A percentile compares a stretch with the other conserved stretches of the same genome.
These are phyloP conservation scores for Pediacus dermestoides DNA, from an alignment of 2,888 invertebrate genomes.

Conservation along the genomic window DNA sequence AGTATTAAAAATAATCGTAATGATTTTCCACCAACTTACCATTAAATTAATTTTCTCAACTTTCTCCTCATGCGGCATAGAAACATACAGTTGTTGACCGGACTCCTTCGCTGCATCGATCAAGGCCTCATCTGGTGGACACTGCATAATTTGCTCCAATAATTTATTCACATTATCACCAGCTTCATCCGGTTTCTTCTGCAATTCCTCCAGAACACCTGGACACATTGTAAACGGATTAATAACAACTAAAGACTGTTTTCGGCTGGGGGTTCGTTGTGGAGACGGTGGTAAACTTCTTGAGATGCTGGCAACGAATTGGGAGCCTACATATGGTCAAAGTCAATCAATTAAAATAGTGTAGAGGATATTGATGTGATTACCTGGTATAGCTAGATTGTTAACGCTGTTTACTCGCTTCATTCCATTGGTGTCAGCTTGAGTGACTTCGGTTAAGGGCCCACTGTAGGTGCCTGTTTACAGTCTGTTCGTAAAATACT, in stretches of 20 bases:
- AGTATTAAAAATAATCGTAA: too few relatives aligned
- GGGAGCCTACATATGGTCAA: constrained; percentile 49
- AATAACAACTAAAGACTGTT: constrained; percentile 59
- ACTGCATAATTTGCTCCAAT: constrained; percentile 55
- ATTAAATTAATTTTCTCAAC: constrained; percentile 78
- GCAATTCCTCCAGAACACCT: constrained; percentile 44
- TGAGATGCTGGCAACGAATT: constrained; percentile 53
- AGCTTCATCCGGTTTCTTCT: constrained; percentile 46
- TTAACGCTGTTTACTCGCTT: constrained; percentile 71
- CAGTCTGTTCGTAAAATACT: too few relatives aligned
- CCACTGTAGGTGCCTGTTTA: too few relatives aligned
- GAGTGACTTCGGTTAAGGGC: too few relatives aligned
- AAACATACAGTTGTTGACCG: constrained; percentile 76
- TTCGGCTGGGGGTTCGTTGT: constrained; percentile 68
- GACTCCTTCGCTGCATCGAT: constrained; percentile 86
- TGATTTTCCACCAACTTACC: too few relatives aligned
- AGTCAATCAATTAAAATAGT: constrained; percentile 1
- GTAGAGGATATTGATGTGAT: constrained; percentile 5
- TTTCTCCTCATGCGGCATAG: constrained; percentile 65
- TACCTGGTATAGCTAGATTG: constrained; percentile 63
- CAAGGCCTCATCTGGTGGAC: constrained; percentile 69
- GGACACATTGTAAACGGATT: constrained; percentile 60
- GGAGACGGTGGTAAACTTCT: constrained; percentile 73
- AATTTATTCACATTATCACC: constrained; percentile 49
- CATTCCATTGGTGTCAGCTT: too few relatives aligned